Conservation (phyloP, 2,888 invertebrate species). For the Gonocerus acuteangulatus region DNA sequence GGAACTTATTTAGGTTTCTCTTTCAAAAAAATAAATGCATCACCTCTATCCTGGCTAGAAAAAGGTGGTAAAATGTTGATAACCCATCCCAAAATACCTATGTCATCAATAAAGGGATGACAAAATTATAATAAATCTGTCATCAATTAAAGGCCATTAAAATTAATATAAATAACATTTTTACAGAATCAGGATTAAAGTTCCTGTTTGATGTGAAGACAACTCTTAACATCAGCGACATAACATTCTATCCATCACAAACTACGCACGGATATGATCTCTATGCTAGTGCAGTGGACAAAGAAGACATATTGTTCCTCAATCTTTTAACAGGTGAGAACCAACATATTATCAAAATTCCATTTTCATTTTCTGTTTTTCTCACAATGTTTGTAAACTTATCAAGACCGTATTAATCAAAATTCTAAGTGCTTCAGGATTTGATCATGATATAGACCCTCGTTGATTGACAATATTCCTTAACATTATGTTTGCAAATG, state of each 20-base stretch:
- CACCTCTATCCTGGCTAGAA: too few species aligned
- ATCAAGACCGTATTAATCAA: neutral
- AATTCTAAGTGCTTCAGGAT: neutral
- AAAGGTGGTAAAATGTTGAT: too few species aligned
- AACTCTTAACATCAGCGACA: conserved; percentile 61
- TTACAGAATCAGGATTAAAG: conserved; percentile 56
- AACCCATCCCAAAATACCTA: too few species aligned
- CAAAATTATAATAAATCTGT: too few species aligned
- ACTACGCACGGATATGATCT: conserved; percentile 65
- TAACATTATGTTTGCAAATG: too few species aligned
- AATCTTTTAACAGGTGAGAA: conserved; percentile 56
- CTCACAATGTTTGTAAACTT: neutral
- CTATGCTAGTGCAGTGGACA: conserved; percentile 62
- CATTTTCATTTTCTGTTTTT: neutral
- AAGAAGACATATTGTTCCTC: conserved; percentile 62
- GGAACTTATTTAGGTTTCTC: too few species aligned
- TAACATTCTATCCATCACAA: conserved; percentile 64
- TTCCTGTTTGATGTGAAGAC: conserved; percentile 69
- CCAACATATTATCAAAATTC: neutral
- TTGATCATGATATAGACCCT: too few species aligned
- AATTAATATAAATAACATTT: too few species aligned
- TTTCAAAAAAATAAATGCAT: too few species aligned
- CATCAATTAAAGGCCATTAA: too few species aligned
- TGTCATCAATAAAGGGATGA: too few species aligned
- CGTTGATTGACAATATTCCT: too few species aligned